These are phyloP conservation scores for Heliocidaris tuberculata DNA, from an alignment of 35 echinoderm and acorn worm genomes.

Conservation along the genomic window DNA sequence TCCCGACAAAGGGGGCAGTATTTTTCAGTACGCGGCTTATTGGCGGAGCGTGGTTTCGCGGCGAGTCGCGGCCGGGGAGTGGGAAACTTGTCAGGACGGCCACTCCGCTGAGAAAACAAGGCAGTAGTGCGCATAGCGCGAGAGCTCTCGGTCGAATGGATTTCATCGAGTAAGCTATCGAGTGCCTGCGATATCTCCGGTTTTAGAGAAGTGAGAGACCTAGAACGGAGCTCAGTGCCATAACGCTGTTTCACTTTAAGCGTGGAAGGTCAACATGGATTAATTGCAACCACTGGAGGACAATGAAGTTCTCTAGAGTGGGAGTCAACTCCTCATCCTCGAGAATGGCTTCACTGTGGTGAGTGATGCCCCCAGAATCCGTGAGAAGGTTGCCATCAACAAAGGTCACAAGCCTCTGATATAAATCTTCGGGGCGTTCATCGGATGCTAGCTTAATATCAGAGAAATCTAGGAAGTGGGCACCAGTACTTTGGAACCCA, in stretches of 20 bases:
- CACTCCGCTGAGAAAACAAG: neutral
- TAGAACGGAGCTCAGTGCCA: conserved; percentile 61
- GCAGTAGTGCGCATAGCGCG: conserved; percentile 21
- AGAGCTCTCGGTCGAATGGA: too few species aligned
- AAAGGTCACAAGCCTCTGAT: too few species aligned
- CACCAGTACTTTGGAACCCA: too few species aligned
- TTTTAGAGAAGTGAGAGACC: conserved; percentile 58
- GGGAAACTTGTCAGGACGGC: neutral
- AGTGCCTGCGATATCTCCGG: conserved; percentile 65
- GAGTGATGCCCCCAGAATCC: too few species aligned
- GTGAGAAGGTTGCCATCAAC: too few species aligned
- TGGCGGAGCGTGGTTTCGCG: neutral
- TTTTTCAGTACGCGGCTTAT: neutral
- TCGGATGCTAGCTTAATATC: too few species aligned
- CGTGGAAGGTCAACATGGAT: conserved; percentile 56
- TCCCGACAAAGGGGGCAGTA: conserved; percentile 53
- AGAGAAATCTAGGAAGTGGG: too few species aligned
- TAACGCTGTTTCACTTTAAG: conserved; percentile 62
- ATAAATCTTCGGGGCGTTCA: too few species aligned
- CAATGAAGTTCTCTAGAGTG: conserved; percentile 72
- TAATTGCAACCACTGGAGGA: conserved; percentile 71
- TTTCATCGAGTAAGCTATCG: conserved; percentile 33
- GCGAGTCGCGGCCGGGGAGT: neutral
- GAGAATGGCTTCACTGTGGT: conserved; percentile 48
- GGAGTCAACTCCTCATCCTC: conserved; percentile 77